A percentile compares a stretch with the other conserved stretches of the same genome.
Evolutionary conservation across 1,140 invertebrate species (phyloP).

Genomic region (Bombus superbus): DNA sequence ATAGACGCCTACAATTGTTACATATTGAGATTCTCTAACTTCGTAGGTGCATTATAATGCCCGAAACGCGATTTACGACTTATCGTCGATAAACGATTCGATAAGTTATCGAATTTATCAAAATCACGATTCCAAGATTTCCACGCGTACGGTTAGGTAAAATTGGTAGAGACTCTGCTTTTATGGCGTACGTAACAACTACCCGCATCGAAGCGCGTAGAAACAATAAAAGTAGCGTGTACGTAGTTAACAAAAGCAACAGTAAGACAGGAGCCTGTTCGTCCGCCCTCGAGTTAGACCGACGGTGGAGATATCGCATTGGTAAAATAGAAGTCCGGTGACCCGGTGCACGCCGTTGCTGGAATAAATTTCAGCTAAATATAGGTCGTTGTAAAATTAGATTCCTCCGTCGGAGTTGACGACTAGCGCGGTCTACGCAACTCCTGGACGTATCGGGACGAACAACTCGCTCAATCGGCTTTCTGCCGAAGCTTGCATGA

Average conservation of each 20-base stretch:
- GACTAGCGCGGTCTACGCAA: slow-evolving; percentile 61
- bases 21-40: background rate
- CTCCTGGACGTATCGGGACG: slow-evolving; percentile 32
- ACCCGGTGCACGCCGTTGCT: slow-evolving; percentile 65
- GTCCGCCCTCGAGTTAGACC: slow-evolving; percentile 13
- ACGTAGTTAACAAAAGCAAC: too few relatives aligned
- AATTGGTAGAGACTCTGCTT: background rate
- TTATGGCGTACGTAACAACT: background rate
- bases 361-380: slow-evolving; percentile 71
- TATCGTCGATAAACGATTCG: background rate
- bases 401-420: slow-evolving; percentile 60
- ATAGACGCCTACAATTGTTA: background rate
- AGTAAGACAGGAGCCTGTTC: background rate
- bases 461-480: background rate
- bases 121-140: background rate
- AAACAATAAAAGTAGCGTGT: background rate
- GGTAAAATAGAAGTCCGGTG: slow-evolving; percentile 63
- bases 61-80: too few relatives aligned
- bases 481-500: background rate
- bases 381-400: slow-evolving; percentile 68
- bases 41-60: background rate
- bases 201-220: background rate
- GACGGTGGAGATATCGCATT: slow-evolving; percentile 50
- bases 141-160: background rate
- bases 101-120: background rate